These are phyloP conservation scores for Eupeodes luniger DNA, from an alignment of 2,888 invertebrate genomes.

Conservation along the genomic window DNA sequence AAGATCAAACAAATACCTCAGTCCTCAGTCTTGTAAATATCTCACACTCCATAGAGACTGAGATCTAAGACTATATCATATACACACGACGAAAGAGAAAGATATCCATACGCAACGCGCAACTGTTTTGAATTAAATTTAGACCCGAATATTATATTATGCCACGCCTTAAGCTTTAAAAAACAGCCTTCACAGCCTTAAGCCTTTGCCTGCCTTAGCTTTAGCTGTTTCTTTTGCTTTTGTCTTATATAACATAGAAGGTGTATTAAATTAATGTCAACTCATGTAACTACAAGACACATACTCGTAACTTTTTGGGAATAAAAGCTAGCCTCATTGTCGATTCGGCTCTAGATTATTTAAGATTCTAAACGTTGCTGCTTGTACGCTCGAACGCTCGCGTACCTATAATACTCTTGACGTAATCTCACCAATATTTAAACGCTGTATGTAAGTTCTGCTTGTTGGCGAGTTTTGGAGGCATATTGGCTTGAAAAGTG, in stretches of 20 bases:
- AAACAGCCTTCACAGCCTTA: conserved; percentile 16
- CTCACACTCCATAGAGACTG: background rate
- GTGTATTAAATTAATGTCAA: conserved; percentile 71
- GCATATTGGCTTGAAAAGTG: conserved; percentile 58
- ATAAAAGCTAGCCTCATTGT: conserved; percentile 47
- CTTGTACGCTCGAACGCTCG: conserved; percentile 45
- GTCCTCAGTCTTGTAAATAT: background rate
- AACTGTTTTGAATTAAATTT: conserved; percentile 35
- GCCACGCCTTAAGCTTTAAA: conserved; percentile 60
- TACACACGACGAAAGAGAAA: conserved; percentile 1
- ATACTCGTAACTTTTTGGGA: conserved; percentile 7
- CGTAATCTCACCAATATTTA: conserved; percentile 11
- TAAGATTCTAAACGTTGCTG: conserved; percentile 57
- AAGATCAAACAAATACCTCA: background rate
- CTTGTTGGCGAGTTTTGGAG: background rate
- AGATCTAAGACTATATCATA: background rate
- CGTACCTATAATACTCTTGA: conserved; percentile 13
- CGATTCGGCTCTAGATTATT: conserved; percentile 58
- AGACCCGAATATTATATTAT: conserved; percentile 27
- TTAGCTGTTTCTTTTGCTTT: conserved; percentile 14
- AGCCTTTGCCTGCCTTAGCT: too few relatives aligned
- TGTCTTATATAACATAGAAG: conserved; percentile 64
- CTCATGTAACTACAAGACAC: conserved; percentile 58
- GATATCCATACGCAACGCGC: conserved; percentile 56
- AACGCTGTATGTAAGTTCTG: too few relatives aligned